These are phyloP conservation scores for Epicauta chinensis DNA, from an alignment of 1,140 invertebrate genomes.

Conservation along the genomic window DNA sequence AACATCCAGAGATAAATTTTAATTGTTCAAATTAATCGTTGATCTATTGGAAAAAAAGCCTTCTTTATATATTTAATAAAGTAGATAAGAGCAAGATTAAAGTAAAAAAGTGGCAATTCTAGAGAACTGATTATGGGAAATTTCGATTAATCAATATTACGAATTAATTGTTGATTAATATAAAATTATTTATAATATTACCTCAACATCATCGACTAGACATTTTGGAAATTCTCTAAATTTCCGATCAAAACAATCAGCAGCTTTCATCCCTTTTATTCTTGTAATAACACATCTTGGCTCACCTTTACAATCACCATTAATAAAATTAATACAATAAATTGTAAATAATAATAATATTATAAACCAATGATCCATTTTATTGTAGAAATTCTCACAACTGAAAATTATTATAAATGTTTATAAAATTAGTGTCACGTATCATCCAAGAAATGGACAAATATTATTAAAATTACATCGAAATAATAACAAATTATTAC, in stretches of 20 bases:
- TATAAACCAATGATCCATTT: not conserved
- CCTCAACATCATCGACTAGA: slow-evolving; percentile 26
- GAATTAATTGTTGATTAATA: too few relatives aligned
- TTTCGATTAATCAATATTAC: not conserved
- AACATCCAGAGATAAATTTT: not conserved
- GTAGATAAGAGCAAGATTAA: too few relatives aligned
- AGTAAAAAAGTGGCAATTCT: not conserved
- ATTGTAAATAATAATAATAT: too few relatives aligned
- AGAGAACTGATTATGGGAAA: not conserved
- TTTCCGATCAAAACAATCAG: slow-evolving; percentile 28
- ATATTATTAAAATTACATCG: not conserved
- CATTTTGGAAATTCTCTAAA: slow-evolving; percentile 31
- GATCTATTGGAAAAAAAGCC: too few relatives aligned
- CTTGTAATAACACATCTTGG: slow-evolving; percentile 21
- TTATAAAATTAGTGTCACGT: not conserved
- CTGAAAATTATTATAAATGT: slow-evolving; percentile 8
- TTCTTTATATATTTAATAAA: too few relatives aligned
- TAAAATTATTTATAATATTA: too few relatives aligned
- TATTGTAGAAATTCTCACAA: slow-evolving; percentile 7
- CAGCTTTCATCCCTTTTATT: slow-evolving; percentile 25
- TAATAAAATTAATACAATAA: too few relatives aligned
- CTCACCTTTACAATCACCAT: slow-evolving; percentile 20
- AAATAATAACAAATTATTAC: not conserved
- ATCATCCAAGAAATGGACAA: not conserved
- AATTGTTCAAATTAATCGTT: too few relatives aligned